Evolutionary conservation across 2,888 invertebrate species (phyloP), one percentile per base, ranked within the genome.

Genomic region (Gari tellinella): DNA sequence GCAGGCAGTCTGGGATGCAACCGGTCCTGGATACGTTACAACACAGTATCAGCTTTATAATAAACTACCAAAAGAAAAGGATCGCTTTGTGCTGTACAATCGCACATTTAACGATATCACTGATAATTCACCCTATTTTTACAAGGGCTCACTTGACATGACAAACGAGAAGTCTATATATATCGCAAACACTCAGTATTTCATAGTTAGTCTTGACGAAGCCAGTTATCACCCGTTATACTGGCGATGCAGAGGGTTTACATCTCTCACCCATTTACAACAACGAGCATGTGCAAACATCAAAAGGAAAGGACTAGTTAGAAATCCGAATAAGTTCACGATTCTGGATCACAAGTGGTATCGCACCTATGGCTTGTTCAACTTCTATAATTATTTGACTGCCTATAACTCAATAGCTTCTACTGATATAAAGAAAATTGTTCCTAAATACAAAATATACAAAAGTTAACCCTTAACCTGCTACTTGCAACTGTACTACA

Each of bases 121-220:
- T 2, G 61, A 61, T 15, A 52, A 25, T 19, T 61, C 65, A 7
- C 65, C 65, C 5, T 66, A 57, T 25, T 45, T 66, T n/a, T 19
- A 67, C 46, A 67, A 67, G 38, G 67, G 67, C 19, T 52, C 15
- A 19, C 21, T 58, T 4, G 46, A 52, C 7, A 56, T 53, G 51
- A 23, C 45, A 8, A 38, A 52, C 38, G 60, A 67, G 4, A 49
- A 31, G n/a, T 56, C 58, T 8, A 37, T 67, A 4, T 67, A 67
- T 40, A 53, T 67, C 8, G 53, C 67, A 5, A 67, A 67, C 23
- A 67, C 60, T 14, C 17, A 49, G 41, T 67, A 67, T 40, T 67
- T 67, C 23, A 23, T 61, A 23, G 37, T 49, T n/a, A 49, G 51
- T 1, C 15, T 61, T 1, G 61, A 61, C 41, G 51, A 49, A 2